phyloP scores from a whole-genome alignment of 2,113 vertebrate genomes.

The Ariopsis seemanni region DNA sequence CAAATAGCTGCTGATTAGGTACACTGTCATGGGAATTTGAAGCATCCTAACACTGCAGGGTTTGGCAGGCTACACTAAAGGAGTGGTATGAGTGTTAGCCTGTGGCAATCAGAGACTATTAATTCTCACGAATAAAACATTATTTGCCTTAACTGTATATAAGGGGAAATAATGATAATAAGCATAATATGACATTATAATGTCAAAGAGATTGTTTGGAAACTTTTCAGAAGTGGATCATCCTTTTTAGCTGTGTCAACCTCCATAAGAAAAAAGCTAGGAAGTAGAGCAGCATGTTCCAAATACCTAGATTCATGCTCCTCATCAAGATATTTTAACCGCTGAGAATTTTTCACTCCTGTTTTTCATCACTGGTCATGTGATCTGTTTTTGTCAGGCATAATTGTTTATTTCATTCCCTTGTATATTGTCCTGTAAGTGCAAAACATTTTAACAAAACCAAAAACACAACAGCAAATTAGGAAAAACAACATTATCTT shows the following conservation, averaged over 20 bases:
- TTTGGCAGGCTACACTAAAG: conserved; percentile 8
- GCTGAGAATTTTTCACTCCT: neutral
- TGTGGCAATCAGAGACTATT: conserved; percentile 7
- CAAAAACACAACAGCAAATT: neutral
- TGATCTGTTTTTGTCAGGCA: neutral
- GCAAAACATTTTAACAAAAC: neutral
- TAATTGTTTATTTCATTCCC: conserved; percentile 16
- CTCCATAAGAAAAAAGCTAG: conserved; percentile 17
- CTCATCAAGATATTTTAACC: conserved; percentile 21
- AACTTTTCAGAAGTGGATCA: conserved; percentile 37
- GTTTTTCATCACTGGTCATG: neutral
- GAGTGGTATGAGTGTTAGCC: conserved; percentile 19
- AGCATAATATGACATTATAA: neutral
- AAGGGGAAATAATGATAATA: neutral
- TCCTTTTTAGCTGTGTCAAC: conserved; percentile 6
- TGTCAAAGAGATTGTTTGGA: conserved; percentile 5
- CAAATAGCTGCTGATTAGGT: conserved; percentile 40
- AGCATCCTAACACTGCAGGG: conserved; percentile 31
- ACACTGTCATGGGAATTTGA: conserved; percentile 47
- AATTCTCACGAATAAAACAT: conserved; percentile 34
- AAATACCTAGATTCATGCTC: conserved; percentile 45
- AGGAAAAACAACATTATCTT: neutral
- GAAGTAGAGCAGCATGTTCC: conserved; percentile 49
- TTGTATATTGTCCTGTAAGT: neutral
- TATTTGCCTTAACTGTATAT: neutral